Conservation (phyloP, 2,888 invertebrate species). For the Acholoe squamosa region DNA sequence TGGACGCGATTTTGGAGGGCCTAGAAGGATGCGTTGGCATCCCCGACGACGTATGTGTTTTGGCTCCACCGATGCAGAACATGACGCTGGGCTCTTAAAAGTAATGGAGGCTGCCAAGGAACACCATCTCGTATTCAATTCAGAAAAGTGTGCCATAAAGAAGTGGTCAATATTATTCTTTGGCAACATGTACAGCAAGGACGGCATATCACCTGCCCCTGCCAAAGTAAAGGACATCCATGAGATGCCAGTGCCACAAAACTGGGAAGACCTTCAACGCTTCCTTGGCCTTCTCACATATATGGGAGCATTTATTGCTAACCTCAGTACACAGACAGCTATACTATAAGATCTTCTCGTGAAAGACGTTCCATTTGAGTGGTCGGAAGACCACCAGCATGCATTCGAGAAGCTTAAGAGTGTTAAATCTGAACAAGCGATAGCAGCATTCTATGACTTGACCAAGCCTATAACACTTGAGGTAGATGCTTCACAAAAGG, state of each 20-base stretch:
- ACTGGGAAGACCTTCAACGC: conserved; percentile 66
- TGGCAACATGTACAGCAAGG: not conserved
- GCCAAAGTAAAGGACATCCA: not conserved
- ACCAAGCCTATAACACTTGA: too few species aligned
- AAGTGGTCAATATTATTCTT: not conserved
- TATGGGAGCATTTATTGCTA: conserved; percentile 62
- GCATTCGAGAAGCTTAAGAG: too few species aligned
- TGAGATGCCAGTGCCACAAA: conserved; percentile 45
- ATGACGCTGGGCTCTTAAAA: not conserved
- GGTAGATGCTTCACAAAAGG: too few species aligned
- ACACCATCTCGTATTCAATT: not conserved
- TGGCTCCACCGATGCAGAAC: conserved; percentile 8
- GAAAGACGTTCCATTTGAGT: too few species aligned
- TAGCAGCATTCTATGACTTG: too few species aligned
- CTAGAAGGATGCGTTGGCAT: conserved; percentile 43
- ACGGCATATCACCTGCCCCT: not conserved
- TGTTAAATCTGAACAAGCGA: too few species aligned
- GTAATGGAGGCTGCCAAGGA: not conserved
- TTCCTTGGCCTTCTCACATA: conserved; percentile 67
- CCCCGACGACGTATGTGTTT: conserved; percentile 54
- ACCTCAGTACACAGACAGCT: too few species aligned
- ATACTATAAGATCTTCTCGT: too few species aligned
- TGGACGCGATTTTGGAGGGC: conserved; percentile 62
- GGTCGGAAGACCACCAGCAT: too few species aligned
- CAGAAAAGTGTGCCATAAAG: not conserved